A percentile compares a stretch with the other conserved stretches of the same genome.
phyloP scores from a whole-genome alignment of 2,888 invertebrate genomes.

The Drosophila meridionalis region DNA sequence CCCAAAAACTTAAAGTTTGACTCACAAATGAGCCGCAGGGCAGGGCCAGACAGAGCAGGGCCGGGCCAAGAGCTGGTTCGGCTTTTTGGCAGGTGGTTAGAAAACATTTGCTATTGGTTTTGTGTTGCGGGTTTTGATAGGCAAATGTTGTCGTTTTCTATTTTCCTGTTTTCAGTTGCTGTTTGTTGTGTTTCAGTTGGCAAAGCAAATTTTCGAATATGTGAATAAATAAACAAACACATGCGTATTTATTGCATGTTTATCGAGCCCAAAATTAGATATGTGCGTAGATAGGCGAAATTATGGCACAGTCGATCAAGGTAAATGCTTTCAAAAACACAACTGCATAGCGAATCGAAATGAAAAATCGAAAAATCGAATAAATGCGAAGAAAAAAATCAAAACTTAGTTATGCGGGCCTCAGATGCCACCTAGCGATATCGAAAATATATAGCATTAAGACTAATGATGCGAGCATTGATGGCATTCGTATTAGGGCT shows the following conservation, averaged over 20 bases:
- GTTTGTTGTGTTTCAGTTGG: slow-evolving; percentile 44
- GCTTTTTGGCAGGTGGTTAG: slow-evolving; percentile 52
- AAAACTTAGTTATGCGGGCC: slow-evolving; percentile 44
- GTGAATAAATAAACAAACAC: slow-evolving; percentile 64
- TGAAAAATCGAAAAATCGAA: slow-evolving; percentile 58
- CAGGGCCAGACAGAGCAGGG: not conserved
- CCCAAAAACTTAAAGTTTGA: slow-evolving; percentile 55
- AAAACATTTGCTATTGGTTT: slow-evolving; percentile 30
- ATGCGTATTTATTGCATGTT: slow-evolving; percentile 48
- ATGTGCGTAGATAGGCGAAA: slow-evolving; percentile 67
- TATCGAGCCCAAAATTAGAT: slow-evolving; percentile 64
- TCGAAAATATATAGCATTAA: slow-evolving; percentile 43
- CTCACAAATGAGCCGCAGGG: slow-evolving; percentile 63
- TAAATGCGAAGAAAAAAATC: slow-evolving; percentile 12
- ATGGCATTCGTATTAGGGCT: slow-evolving; percentile 26
- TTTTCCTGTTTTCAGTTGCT: slow-evolving; percentile 21
- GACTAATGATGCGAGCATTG: slow-evolving; percentile 46
- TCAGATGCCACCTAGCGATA: slow-evolving; percentile 47
- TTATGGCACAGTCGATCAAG: slow-evolving; percentile 58
- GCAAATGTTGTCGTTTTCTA: slow-evolving; percentile 58
- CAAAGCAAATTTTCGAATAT: slow-evolving; percentile 44
- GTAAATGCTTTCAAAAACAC: slow-evolving; percentile 57
- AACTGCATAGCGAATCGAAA: slow-evolving; percentile 53
- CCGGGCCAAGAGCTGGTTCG: slow-evolving; percentile 1
- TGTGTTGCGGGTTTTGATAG: slow-evolving; percentile 47